Percentiles rank a stretch among this genome's conserved stretches.
phyloP scores from a whole-genome alignment of 2,797 vertebrate species.

The Premnoplex brunnescens region DNA sequence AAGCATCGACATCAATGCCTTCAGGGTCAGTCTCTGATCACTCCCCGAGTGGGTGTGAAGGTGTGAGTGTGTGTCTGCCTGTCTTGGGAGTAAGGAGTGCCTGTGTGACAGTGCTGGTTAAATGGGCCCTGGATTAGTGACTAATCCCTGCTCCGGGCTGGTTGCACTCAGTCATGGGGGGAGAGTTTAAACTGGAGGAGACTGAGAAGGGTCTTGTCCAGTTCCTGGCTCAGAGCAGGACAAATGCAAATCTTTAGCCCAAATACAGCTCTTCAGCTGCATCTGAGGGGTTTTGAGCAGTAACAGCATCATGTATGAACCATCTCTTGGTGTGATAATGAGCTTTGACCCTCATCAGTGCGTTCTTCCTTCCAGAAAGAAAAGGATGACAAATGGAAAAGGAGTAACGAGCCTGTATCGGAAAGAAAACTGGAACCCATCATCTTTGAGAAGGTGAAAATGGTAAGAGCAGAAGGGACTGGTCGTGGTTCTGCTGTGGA shows the following conservation, averaged over 20 bases:
- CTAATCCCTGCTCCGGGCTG: background rate
- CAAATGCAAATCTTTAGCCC: background rate
- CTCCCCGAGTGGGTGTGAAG: background rate
- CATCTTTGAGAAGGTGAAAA: conserved; percentile 97
- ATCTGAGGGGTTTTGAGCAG: background rate
- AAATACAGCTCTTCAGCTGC: background rate
- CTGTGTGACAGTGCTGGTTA: background rate
- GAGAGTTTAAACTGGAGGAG: background rate
- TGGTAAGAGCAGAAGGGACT: conserved; percentile 76
- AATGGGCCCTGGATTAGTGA: background rate
- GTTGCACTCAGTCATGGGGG: background rate
- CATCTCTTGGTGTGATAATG: rapidly evolving
- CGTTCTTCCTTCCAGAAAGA: conserved; percentile 83
- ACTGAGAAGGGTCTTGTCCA: background rate
- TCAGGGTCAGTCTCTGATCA: conserved; percentile 82
- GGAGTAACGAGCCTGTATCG: conserved; percentile 77
- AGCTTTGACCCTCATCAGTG: background rate
- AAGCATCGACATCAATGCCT: conserved; percentile 89
- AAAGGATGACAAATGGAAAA: conserved; percentile 85
- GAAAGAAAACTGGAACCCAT: conserved; percentile 86
- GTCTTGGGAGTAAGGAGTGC: background rate
- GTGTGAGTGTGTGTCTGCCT: background rate
- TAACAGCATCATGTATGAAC: rapidly evolving
- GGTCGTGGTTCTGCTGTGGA: rapidly evolving
- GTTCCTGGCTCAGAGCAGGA: background rate